phyloP scores from a whole-genome alignment of 2,113 vertebrate species.

The Calonectris borealis region DNA sequence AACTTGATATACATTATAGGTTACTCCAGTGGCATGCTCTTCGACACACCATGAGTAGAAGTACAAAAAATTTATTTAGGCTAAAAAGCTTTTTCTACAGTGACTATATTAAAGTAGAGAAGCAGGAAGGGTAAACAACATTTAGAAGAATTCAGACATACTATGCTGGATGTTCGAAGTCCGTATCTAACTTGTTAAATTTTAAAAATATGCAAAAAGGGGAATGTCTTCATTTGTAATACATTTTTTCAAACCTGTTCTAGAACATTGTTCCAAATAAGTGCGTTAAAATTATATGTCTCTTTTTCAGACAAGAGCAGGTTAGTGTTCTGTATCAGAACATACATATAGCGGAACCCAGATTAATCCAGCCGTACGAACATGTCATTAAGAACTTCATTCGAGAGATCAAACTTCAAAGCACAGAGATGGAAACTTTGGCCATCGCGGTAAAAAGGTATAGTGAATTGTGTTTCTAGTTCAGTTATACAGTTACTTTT shows the following conservation, averaged over 20 bases:
- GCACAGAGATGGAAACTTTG: slow-evolving; percentile 91
- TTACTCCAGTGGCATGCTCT: neutral
- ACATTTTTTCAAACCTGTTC: neutral
- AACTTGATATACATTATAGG: neutral
- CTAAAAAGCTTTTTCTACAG: neutral
- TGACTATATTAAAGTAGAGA: neutral
- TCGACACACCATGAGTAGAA: neutral
- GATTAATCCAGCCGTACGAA: slow-evolving; percentile 88
- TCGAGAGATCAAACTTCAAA: slow-evolving; percentile 91
- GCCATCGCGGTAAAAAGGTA: slow-evolving; percentile 93
- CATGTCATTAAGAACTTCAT: slow-evolving; percentile 89
- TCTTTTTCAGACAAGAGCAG: slow-evolving; percentile 83
- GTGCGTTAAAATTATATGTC: neutral
- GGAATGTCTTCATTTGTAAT: neutral
- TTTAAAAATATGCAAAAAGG: neutral
- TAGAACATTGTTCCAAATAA: neutral
- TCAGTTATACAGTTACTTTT: neutral
- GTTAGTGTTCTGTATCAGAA: slow-evolving; percentile 90
- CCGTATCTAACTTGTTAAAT: neutral
- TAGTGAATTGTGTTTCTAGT: neutral
- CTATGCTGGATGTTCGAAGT: neutral
- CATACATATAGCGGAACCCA: slow-evolving; percentile 88
- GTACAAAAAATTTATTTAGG: neutral
- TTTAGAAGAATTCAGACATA: neutral
- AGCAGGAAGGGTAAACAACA: neutral